Base-by-base conservation (phyloP, 2,888 invertebrate genomes). In the Platerodrilus igneus region DNA sequence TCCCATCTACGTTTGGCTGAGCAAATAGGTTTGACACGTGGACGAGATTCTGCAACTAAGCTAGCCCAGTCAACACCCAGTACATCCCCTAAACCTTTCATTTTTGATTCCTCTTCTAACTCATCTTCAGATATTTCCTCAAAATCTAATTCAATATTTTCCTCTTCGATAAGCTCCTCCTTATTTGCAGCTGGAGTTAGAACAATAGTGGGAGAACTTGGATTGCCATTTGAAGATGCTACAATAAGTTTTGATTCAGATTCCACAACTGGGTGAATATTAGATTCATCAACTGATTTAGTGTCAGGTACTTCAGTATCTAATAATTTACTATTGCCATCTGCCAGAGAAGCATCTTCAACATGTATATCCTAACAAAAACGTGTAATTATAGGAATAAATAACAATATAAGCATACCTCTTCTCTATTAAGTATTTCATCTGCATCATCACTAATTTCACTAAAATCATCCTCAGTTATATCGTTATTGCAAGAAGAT, bases 61-160 rank as follows among this genome's bases (percentile, higher is more conserved):
- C 89, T 89, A 7, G 89, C 86, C 93, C 93, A 93, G 67, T 94
- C 92, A 1, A 94, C 92, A n/a, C 92, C 92, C 16, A 94, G 69
- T n/a, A 90, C 90, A 67, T 93, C 92, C 3, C 90, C 90, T 45
- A 92, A 77, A 19, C 85, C 81, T 67, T 73, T 79, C 49, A 76
- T 73, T 57, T 76, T 79, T 8, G 84, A 77, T 56, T 89, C 86
- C 61, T 89, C 88, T 62, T 91, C 90, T 19, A 90, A 68, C 66
- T 91, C 91, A 33, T 89, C 90, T 64, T 91, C 90, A 9, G 89
- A 89, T 57, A 90, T 89, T 70, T 90, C 89, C 67, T 90, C 90
- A 68, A 90, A 90, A 60, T 88, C 89, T 60, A 89, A 75, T 47
- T 82, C 77, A 58, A 80, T 77, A 55, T 81, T 81, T 50, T 85